phyloP scores from a whole-genome alignment of 2,113 vertebrate species.

The Albula glossodonta region DNA sequence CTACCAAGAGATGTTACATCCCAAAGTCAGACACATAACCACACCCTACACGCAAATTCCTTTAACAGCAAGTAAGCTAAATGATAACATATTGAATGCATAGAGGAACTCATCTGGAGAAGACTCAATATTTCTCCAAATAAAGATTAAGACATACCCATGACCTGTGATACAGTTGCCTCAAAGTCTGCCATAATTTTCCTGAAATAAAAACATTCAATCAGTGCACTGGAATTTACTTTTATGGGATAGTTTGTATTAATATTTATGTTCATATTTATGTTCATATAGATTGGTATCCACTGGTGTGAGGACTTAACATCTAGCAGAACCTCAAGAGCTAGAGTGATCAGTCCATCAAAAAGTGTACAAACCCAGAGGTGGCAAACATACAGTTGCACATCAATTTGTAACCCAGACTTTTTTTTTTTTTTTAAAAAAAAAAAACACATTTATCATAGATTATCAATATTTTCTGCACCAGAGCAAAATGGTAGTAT shows the following conservation, averaged over 20 bases:
- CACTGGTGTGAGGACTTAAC: background rate
- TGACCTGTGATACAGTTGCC: constrained; percentile 71
- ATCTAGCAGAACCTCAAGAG: no score
- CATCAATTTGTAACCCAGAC: no score
- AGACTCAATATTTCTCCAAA: background rate
- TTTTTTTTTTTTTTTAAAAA: no score
- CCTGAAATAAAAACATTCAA: constrained; percentile 56
- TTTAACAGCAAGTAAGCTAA: no score
- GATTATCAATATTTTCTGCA: no score
- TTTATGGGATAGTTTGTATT: no score
- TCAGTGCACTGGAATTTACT: background rate
- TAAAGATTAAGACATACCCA: constrained; percentile 65
- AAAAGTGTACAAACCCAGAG: no score
- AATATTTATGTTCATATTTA: background rate
- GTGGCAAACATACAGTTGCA: no score
- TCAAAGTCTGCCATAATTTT: constrained; percentile 85
- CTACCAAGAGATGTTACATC: constrained; percentile 48
- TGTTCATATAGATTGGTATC: background rate
- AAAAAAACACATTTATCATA: no score
- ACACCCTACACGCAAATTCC: background rate
- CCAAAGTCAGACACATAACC: background rate
- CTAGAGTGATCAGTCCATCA: no score
- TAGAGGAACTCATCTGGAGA: background rate
- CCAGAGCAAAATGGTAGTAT: no score
- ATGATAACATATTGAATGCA: background rate